These are phyloP conservation scores for Heteractis magnifica DNA, from an alignment of 92 coral and sea anemone species.

Conservation along the genomic window DNA sequence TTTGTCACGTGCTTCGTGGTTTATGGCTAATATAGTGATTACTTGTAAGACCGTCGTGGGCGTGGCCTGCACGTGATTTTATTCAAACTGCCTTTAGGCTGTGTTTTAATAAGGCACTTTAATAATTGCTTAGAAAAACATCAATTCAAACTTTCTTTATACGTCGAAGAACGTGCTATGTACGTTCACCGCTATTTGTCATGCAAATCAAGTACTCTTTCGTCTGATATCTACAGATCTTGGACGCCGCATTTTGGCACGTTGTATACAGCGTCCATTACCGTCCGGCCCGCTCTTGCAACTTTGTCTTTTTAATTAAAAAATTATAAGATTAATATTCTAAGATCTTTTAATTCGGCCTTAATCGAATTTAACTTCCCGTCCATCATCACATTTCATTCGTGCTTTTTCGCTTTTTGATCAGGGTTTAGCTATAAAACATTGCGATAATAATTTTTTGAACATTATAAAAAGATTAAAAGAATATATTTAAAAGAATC, in stretches of 20 bases:
- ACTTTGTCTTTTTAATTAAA: neutral
- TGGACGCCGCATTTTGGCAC: neutral
- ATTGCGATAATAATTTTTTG: too few species aligned
- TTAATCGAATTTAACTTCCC: neutral
- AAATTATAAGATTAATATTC: neutral
- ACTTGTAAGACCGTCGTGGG: too few species aligned
- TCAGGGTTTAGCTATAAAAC: too few species aligned
- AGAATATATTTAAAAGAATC: too few species aligned
- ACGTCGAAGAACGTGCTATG: neutral
- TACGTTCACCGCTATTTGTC: neutral
- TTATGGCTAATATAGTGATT: too few species aligned
- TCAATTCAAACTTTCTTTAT: neutral
- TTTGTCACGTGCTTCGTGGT: too few species aligned
- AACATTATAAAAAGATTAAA: too few species aligned
- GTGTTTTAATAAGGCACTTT: neutral
- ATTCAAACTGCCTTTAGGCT: neutral
- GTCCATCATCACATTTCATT: neutral
- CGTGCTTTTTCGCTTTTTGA: neutral
- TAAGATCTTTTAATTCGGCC: neutral
- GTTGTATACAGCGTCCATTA: neutral
- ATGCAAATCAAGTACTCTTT: neutral
- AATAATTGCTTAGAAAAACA: too few species aligned
- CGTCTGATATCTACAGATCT: neutral
- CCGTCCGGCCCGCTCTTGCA: neutral
- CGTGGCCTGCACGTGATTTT: neutral